These are phyloP conservation scores for Falco concolor DNA, from an alignment of 2,797 vertebrate species.

Conservation along the genomic window DNA sequence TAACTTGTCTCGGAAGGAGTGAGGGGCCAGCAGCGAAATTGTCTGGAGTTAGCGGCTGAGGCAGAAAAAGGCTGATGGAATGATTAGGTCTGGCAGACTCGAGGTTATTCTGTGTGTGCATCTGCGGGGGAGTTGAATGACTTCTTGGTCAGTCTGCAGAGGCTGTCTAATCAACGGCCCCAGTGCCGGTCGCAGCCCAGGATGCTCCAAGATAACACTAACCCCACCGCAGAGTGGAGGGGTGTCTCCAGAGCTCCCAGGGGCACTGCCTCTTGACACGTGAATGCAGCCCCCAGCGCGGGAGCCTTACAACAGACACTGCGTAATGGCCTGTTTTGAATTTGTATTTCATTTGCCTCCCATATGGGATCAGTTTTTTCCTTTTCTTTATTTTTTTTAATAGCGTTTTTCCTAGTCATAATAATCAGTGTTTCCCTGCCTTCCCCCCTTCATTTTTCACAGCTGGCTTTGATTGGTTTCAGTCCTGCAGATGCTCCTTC, in stretches of 20 bases:
- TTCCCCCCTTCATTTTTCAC: slow-evolving; percentile 53
- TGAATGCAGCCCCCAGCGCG: background rate
- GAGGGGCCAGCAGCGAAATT: background rate
- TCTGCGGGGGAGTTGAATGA: accelerated
- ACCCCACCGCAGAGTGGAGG: accelerated
- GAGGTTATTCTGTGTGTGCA: background rate
- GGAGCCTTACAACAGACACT: background rate
- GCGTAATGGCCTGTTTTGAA: slow-evolving; percentile 31
- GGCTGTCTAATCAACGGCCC: background rate
- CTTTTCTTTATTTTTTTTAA: slow-evolving; percentile 70
- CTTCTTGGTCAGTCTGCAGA: background rate
- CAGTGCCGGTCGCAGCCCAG: background rate
- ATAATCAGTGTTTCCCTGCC: slow-evolving; percentile 57
- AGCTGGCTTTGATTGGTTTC: slow-evolving; percentile 76
- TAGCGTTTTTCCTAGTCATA: slow-evolving; percentile 71
- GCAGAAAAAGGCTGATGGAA: background rate
- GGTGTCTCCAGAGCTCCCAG: background rate
- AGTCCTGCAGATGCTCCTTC: slow-evolving; percentile 49
- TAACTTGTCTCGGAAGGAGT: background rate
- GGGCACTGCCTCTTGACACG: background rate
- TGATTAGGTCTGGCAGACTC: background rate
- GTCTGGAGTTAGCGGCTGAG: background rate
- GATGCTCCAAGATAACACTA: background rate
- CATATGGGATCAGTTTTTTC: slow-evolving; percentile 49
- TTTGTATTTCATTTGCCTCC: slow-evolving; percentile 23